Evolutionary conservation across 2,888 invertebrate species (phyloP), one percentile per base, ranked within the genome.

Genomic region (Archips xylosteana): DNA sequence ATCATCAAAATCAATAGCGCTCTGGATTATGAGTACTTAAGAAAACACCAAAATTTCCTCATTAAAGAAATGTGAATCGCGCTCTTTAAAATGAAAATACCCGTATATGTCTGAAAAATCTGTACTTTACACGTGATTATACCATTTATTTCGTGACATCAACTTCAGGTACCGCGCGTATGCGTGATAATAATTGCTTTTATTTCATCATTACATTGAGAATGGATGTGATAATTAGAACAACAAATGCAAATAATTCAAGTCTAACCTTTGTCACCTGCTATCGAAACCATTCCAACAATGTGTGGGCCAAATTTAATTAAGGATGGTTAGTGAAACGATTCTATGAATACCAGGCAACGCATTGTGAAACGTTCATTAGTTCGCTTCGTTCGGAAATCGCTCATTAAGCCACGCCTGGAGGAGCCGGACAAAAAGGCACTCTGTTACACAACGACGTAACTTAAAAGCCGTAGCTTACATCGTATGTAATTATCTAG

Each of bases 301-400:
- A 61, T 15, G 61, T 47, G 12, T 32, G 69, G 51, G 47, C 3
- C 39, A 9, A 68, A 42, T 74, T 42, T 64, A 69, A 69, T 74
- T 74, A 74, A 51, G 51, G 13, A 8, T 5, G 15, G 47, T 54
- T 42, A 57, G 42, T 10, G 2, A 8, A 62, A 57, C n/a, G 34
- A 59, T 47, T 63, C 51, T 64, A 64, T 64, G 74, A 61, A 65
- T 54, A 62, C 73, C 68, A 57, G 66, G 42, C 36, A 39, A 77
- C 76, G 75, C 76, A 70, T 81, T 80, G 75, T 81, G 79, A 81
- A 80, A 81, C 80, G 85, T 87, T 87, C 87, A 84, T 89, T 88
- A 87, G 83, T 82, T 83, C 75, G 79, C 80, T 80, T 81, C 83
- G 82, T 86, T 85, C 85, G 91, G 90, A 92, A 91, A 91, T 89